phyloP scores from a whole-genome alignment of 2,113 vertebrate genomes.

The Cavia aperea region DNA sequence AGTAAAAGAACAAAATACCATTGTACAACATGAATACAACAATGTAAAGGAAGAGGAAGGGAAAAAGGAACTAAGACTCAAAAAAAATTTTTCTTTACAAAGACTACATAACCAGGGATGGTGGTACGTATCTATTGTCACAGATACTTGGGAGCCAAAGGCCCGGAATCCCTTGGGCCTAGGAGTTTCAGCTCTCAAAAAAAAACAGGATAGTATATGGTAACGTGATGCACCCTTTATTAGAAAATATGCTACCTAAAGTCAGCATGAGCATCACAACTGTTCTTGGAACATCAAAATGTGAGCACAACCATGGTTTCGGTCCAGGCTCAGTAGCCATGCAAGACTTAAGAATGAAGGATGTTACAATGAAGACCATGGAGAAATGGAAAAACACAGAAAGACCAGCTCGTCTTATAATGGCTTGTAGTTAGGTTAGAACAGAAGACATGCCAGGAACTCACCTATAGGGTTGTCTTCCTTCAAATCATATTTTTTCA shows the following conservation, averaged over 20 bases:
- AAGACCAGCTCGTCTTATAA: neutral
- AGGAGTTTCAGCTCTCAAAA: neutral
- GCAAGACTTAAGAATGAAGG: neutral
- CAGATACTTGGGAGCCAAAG: neutral
- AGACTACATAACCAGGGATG: neutral
- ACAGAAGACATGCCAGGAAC: constrained; percentile 33
- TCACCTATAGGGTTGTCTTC: constrained; percentile 57
- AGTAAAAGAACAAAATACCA: constrained; percentile 6
- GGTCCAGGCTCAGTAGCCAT: neutral
- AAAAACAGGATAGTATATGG: neutral
- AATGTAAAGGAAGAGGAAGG: neutral
- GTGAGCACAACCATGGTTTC: neutral
- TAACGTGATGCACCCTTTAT: neutral
- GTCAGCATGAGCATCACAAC: neutral
- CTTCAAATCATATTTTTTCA: constrained; percentile 59
- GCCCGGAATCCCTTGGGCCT: neutral
- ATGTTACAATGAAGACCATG: neutral
- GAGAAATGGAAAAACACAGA: neutral
- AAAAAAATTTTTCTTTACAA: neutral
- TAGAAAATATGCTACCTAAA: neutral
- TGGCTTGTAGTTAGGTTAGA: neutral
- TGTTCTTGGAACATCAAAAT: neutral
- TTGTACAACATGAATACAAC: neutral
- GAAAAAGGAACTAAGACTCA: neutral
- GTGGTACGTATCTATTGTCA: neutral